Conservation (phyloP, 2,113 vertebrate species). For the Bombycilla garrulus region DNA sequence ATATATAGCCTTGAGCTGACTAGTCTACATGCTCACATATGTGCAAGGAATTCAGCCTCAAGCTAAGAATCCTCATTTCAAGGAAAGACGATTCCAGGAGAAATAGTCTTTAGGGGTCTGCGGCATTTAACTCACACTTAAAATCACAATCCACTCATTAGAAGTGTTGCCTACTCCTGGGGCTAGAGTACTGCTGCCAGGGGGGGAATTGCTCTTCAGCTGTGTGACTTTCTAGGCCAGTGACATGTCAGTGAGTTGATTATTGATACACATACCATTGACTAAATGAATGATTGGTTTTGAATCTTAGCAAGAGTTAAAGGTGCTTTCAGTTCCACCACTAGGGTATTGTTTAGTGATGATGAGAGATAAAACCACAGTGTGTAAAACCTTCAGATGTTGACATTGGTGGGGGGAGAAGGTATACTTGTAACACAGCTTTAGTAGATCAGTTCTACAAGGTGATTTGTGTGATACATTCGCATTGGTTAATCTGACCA, state of each 20-base stretch:
- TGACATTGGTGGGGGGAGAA: neutral
- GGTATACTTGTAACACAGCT: neutral
- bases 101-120: neutral
- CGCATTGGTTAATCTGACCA: neutral
- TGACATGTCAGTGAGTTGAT: neutral
- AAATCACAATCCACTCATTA: neutral
- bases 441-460: neutral
- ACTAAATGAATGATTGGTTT: neutral
- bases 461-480: neutral
- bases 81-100: neutral
- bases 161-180: neutral
- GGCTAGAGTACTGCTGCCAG: neutral
- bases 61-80: neutral
- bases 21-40: neutral
- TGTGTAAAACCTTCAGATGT: neutral
- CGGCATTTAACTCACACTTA: neutral
- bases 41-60: neutral
- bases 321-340: neutral
- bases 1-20: neutral
- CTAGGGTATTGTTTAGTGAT: neutral
- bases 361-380: neutral
- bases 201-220: neutral
- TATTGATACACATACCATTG: neutral
- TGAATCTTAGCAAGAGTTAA: neutral
- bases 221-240: neutral